Evolutionary conservation across 2,797 vertebrate genomes (phyloP), one percentile per base, ranked within the genome.

Genomic region (Pseudotriccus pelzelni): DNA sequence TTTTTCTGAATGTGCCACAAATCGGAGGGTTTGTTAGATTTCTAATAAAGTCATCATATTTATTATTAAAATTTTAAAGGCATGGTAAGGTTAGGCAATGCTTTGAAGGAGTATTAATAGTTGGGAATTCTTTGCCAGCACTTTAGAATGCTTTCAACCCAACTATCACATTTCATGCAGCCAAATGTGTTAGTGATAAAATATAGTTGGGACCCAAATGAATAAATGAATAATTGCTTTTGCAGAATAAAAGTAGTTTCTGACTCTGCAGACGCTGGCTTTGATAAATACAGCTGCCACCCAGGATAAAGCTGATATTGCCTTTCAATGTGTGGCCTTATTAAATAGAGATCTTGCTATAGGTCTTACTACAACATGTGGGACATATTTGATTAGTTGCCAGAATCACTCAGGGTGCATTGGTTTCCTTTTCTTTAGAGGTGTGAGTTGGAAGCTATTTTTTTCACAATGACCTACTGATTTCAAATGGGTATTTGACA

Each of bases 251-350:
- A 97, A 95, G 74, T 83, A 92, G 69, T 93, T 87, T 96, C 96
- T 97, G 93, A 96, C 79, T 97, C 96, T 97, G 96, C 95, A 96
- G 95, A 94, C 92, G 83, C 52, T 87, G 90, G 58, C 47, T 91
- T 97, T 98, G 96, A 97, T 96, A 96, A 97, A 97, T 97, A 97
- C 90, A 84, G 86, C 91, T 97, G 95, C 90, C 97, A 77, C 64
- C 79, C 79, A 97, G 73, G 95, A 96, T 95, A 87, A 92, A 96
- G 93, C 84, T 97, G 96, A 97, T 97, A 93, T 53, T 96, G 94
- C 86, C 86, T 97, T 97, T 94, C 81, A 96, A 50, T 94, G 47
- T 84, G 91, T 96, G 96, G 92, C 84, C 90, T 98, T 97, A 97
- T 96, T 96, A 97, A 96, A 94, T 64, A 94, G 92, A 96, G 34